These are phyloP conservation scores for Eupleurogrammus muticus DNA, from an alignment of 2,797 vertebrate species.

Conservation along the genomic window DNA sequence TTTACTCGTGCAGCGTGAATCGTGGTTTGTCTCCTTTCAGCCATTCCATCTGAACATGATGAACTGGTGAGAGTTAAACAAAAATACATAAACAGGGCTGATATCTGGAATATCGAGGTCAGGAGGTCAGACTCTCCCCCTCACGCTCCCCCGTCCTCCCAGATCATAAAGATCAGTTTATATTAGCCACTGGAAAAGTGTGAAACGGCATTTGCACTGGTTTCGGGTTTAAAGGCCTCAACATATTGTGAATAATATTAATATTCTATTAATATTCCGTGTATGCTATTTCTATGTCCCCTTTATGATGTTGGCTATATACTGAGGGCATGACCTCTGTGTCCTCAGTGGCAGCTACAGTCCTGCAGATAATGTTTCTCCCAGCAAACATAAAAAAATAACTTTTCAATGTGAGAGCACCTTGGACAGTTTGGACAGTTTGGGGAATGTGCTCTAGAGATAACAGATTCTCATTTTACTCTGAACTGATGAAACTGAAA, in stretches of 20 bases:
- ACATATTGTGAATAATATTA: too few relatives aligned
- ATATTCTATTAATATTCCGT: too few relatives aligned
- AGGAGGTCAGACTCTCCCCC: not conserved
- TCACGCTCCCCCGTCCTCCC: not conserved
- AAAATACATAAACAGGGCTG: not conserved
- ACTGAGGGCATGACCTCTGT: slow-evolving; percentile 12
- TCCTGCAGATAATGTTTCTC: not conserved
- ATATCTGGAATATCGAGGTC: not conserved
- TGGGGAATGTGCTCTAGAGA: slow-evolving; percentile 12
- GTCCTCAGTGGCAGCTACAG: not conserved
- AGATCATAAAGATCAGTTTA: not conserved
- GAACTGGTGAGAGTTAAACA: not conserved
- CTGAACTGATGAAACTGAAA: not conserved
- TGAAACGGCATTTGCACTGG: not conserved
- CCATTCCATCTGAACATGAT: not conserved
- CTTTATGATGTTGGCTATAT: not conserved
- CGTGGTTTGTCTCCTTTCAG: not conserved
- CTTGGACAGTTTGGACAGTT: not conserved
- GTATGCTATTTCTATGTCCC: not conserved
- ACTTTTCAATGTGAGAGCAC: not conserved
- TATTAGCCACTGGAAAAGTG: not conserved
- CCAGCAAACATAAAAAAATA: not conserved
- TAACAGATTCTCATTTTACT: not conserved
- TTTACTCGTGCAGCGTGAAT: not conserved
- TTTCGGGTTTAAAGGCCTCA: not conserved